Evolutionary conservation across 1,140 invertebrate genomes (phyloP).

Genomic region (Philotrypesis tridentata): DNA sequence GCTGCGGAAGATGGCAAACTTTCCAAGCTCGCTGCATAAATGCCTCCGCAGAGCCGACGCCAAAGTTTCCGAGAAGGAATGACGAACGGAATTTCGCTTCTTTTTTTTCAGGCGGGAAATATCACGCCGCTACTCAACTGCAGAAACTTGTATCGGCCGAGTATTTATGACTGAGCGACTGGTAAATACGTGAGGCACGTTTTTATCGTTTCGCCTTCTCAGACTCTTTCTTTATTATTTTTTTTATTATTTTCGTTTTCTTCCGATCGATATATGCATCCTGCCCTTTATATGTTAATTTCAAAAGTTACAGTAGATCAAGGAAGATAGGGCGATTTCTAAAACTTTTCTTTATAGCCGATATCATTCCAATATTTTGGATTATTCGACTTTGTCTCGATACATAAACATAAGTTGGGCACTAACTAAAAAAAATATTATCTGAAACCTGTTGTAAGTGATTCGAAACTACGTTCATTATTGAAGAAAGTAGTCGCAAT

Average conservation of each 20-base stretch:
- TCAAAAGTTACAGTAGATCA: too few species aligned
- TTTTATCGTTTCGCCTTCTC: background rate
- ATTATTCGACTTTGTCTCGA: too few species aligned
- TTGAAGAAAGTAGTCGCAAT: too few species aligned
- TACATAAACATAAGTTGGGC: too few species aligned
- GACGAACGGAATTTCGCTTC: background rate
- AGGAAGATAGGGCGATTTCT: too few species aligned
- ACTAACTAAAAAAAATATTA: too few species aligned
- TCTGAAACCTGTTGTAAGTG: too few species aligned
- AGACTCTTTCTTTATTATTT: too few species aligned
- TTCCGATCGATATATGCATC: background rate
- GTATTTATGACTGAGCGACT: background rate
- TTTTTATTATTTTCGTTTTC: background rate
- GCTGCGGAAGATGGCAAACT: conserved; percentile 21
- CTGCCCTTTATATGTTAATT: too few species aligned
- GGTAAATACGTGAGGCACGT: background rate
- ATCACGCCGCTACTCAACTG: background rate
- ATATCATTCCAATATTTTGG: too few species aligned
- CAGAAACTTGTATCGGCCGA: background rate
- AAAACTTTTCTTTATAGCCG: too few species aligned
- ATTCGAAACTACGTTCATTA: too few species aligned
- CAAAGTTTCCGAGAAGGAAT: conserved; percentile 13
- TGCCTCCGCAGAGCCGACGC: background rate
- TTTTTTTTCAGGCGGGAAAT: background rate
- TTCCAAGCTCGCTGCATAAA: conserved; percentile 22